Percentiles rank a stretch among this genome's conserved stretches.
Evolutionary conservation across 2,113 vertebrate species (phyloP).

Genomic region (Nesospiza acunhae): DNA sequence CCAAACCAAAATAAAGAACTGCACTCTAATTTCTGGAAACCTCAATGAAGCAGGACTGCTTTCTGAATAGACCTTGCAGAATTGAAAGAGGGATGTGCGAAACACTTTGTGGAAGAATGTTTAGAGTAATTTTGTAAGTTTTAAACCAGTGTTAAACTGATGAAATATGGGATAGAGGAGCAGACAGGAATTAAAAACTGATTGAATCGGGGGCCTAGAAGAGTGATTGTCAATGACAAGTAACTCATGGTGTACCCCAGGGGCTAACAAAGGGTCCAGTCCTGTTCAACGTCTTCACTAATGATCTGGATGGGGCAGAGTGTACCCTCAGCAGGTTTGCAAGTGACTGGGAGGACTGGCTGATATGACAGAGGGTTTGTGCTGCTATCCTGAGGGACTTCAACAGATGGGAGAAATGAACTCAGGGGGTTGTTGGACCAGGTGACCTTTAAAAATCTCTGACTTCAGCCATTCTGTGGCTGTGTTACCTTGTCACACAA

Average conservation of each 20-base stretch:
- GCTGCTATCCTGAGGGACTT: background rate
- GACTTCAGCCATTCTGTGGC: background rate
- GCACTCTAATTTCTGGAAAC: background rate
- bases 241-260: background rate
- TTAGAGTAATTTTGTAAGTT: background rate
- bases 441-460: background rate
- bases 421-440: rapidly evolving
- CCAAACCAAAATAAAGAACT: background rate
- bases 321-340: background rate
- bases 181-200: background rate
- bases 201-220: background rate
- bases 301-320: background rate
- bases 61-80: background rate
- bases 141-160: background rate
- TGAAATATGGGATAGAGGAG: background rate
- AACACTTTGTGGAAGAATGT: background rate
- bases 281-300: background rate
- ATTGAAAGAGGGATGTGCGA: background rate
- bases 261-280: background rate
- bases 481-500: background rate
- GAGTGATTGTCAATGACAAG: background rate
- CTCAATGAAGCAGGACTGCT: background rate
- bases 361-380: background rate
- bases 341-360: background rate
- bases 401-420: background rate